A percentile compares a stretch with the other conserved stretches of the same genome.
Evolutionary conservation across 2,113 vertebrate species (phyloP).

Genomic region (Gasterosteus aculeatus): DNA sequence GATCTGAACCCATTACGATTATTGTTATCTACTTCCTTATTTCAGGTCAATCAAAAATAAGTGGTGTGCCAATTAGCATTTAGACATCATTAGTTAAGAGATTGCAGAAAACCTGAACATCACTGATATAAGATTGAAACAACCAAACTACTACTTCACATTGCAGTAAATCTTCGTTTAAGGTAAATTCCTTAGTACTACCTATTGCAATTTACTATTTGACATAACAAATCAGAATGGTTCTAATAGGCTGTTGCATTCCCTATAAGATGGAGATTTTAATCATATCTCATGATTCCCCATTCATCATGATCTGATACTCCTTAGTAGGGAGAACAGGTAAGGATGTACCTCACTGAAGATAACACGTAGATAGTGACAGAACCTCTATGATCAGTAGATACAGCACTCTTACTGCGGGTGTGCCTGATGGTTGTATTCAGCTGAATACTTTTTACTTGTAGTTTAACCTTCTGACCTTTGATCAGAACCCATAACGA

Average conservation of each 20-base stretch:
- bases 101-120: no score
- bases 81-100: no score
- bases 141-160: no score
- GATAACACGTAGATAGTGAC: fast-evolving
- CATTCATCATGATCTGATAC: slow-evolving; percentile 76
- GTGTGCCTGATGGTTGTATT: fast-evolving
- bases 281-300: slow-evolving; percentile 22
- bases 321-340: slow-evolving; percentile 36
- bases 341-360: fast-evolving
- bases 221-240: no score
- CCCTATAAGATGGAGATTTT: slow-evolving; percentile 58
- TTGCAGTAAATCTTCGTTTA: no score
- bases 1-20: no score
- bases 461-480: fast-evolving
- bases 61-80: no score
- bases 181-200: no score
- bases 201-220: no score
- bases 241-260: slow-evolving; percentile 64
- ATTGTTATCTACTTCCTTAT: no score
- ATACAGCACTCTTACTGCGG: slow-evolving; percentile 27
- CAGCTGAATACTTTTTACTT: not conserved
- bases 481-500: not conserved
- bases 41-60: no score
- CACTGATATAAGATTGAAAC: no score
- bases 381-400: fast-evolving